phyloP scores from a whole-genome alignment of 2,888 invertebrate genomes.

The Homarus gammarus region DNA sequence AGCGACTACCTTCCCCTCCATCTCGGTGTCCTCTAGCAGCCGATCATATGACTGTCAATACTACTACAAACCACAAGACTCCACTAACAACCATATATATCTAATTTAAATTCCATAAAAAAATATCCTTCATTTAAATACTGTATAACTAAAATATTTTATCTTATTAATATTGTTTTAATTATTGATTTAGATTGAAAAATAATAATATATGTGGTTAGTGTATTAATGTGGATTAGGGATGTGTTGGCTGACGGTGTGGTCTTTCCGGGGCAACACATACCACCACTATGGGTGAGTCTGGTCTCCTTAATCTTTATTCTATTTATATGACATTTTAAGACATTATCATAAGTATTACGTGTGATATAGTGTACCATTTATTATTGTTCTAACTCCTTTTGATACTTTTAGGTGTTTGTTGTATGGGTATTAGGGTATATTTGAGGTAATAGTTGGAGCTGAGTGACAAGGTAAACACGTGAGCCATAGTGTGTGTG shows the following conservation, averaged over 20 bases:
- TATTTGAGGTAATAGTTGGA: no score
- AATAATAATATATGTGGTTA: not conserved
- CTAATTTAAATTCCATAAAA: not conserved
- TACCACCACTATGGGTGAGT: conserved; percentile 18
- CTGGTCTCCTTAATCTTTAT: not conserved
- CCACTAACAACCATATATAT: not conserved
- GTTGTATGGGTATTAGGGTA: no score
- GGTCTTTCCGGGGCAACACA: conserved; percentile 4
- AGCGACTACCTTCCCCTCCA: not conserved
- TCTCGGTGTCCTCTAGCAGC: not conserved
- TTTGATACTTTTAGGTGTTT: not conserved
- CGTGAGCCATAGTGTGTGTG: no score
- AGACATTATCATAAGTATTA: not conserved
- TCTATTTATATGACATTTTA: no score
- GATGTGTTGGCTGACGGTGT: not conserved
- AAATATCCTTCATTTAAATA: not conserved
- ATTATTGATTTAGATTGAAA: no score
- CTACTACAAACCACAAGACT: conserved; percentile 19
- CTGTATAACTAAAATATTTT: not conserved
- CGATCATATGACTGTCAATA: conserved; percentile 66
- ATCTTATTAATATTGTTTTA: not conserved
- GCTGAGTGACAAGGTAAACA: no score
- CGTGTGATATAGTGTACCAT: not conserved
- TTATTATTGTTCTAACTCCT: not conserved
- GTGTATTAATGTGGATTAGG: not conserved